Conservation (phyloP, 2,797 vertebrate genomes). For the Mormyrus hasselquistii region DNA sequence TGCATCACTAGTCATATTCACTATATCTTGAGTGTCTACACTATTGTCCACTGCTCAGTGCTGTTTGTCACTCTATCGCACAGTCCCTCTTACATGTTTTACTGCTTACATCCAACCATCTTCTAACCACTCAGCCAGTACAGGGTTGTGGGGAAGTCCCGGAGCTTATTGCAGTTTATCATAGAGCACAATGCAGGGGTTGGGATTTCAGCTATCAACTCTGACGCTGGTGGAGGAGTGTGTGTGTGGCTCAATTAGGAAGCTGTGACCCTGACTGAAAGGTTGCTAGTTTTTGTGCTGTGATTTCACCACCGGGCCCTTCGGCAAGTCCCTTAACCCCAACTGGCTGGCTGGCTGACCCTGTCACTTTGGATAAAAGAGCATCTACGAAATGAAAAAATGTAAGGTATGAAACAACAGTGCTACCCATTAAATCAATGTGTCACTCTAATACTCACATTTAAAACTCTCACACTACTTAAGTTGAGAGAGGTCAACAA, state of each 20-base stretch:
- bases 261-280: neutral
- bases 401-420: neutral
- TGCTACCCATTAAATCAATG: neutral
- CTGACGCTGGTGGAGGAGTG: neutral
- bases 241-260: neutral
- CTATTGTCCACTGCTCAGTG: neutral
- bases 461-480: neutral
- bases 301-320: neutral
- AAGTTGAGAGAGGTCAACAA: neutral
- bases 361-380: neutral
- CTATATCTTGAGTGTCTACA: neutral
- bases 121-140: neutral
- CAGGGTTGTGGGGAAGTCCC: neutral
- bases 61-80: neutral
- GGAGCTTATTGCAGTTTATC: neutral
- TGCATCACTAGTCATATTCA: neutral
- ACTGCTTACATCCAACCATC: neutral
- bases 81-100: neutral
- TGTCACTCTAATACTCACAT: neutral
- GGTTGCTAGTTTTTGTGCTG: neutral
- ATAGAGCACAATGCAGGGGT: neutral
- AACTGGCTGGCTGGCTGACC: neutral
- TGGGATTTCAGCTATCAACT: neutral
- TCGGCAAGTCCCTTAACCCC: neutral
- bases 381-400: neutral